phyloP scores from a whole-genome alignment of 2,797 vertebrate species.

The Brachyrhaphis roseni region DNA sequence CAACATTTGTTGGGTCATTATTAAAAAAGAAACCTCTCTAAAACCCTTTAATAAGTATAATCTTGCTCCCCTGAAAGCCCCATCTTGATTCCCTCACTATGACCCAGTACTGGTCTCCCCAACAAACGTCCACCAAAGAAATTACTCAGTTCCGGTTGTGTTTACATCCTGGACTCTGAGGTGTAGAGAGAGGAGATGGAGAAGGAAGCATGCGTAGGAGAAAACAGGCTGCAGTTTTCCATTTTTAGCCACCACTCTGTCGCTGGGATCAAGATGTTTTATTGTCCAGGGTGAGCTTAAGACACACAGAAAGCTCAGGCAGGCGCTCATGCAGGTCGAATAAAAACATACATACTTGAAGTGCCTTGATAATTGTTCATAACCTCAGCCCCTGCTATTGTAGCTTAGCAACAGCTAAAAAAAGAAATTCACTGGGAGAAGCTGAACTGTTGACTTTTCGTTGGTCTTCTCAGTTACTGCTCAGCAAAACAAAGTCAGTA shows the following conservation, averaged over 20 bases:
- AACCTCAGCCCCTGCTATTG: constrained; percentile 43
- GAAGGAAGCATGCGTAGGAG: constrained; percentile 76
- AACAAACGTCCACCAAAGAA: constrained; percentile 38
- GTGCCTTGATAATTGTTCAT: constrained; percentile 59
- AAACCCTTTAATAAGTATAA: constrained; percentile 58
- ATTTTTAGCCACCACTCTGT: constrained; percentile 71
- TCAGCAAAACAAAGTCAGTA: not conserved
- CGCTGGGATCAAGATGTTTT: constrained; percentile 61
- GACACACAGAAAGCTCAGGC: constrained; percentile 21
- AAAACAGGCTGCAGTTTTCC: constrained; percentile 70
- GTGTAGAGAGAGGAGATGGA: constrained; percentile 70
- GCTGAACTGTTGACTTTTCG: constrained; percentile 23
- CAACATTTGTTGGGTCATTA: not conserved
- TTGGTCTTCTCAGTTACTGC: constrained; percentile 17
- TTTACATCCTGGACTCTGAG: constrained; percentile 68
- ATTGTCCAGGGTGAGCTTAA: constrained; percentile 46
- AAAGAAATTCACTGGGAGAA: constrained; percentile 16
- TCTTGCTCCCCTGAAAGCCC: constrained; percentile 22
- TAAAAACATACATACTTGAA: constrained; percentile 46
- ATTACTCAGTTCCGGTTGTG: constrained; percentile 35
- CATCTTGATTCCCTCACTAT: not conserved
- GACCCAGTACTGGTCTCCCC: constrained; percentile 16
- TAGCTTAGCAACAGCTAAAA: constrained; percentile 49
- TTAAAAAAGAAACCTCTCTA: constrained; percentile 18
- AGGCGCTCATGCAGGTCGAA: constrained; percentile 60